phyloP scores from a whole-genome alignment of 2,797 vertebrate species.

The Okamejei kenojei region DNA sequence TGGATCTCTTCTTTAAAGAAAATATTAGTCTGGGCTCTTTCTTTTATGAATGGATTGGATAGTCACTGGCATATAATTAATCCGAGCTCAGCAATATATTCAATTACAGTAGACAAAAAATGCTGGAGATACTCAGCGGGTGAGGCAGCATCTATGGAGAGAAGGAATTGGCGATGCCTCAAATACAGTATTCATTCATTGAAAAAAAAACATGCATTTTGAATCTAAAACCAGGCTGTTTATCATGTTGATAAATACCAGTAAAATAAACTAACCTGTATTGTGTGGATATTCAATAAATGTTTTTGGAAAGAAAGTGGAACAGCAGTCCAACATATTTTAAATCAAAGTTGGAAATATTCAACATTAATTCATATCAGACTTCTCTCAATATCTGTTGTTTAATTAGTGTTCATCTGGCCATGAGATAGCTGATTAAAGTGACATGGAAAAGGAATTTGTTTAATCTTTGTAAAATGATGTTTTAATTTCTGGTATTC shows the following conservation, averaged over 20 bases:
- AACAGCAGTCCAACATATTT: background rate
- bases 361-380: background rate
- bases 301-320: background rate
- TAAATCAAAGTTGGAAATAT: background rate
- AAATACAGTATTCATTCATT: background rate
- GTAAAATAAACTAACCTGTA: background rate
- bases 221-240: background rate
- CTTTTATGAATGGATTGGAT: slow-evolving; percentile 57
- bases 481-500: background rate
- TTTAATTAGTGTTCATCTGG: background rate
- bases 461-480: slow-evolving; percentile 8
- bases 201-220: background rate
- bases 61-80: background rate
- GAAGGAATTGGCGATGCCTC: too few species aligned
- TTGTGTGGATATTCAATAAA: background rate
- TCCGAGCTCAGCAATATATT: background rate
- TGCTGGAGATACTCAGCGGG: too few species aligned
- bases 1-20: slow-evolving; percentile 61
- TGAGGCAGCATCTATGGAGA: too few species aligned
- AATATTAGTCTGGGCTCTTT: slow-evolving; percentile 53
- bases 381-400: background rate
- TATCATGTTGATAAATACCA: slow-evolving; percentile 3
- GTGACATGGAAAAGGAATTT: background rate
- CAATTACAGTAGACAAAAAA: too few species aligned
- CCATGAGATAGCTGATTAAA: background rate